Base-by-base conservation (phyloP, 1,140 invertebrate genomes). In the Holcopasites calliopsidis region DNA sequence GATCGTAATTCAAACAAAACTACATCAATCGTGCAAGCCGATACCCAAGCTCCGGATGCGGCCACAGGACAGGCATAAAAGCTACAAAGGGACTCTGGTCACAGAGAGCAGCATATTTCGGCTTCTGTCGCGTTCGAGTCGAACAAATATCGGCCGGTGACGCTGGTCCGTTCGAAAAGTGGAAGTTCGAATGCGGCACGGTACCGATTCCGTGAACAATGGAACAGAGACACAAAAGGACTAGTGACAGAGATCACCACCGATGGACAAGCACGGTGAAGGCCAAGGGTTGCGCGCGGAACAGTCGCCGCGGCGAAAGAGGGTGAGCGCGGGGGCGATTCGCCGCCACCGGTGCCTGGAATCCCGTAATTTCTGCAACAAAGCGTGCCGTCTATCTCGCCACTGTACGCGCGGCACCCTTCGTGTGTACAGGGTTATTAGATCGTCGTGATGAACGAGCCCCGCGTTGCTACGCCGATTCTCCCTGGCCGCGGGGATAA, bases 301-400 rank as follows among this genome's bases (percentile, higher is more conserved):
- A 26, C 13, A 13, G 13, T 3, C 11, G 26, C n/a, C n/a, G n/a
- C n/a, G n/a, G n/a, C 3, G 31, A 49, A 42, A 75, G 54, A 52
- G 35, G 42, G 26, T 13, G 18, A 18, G 21, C 3, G 23, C 23
- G 10, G 11, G 70, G 47, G 28, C 10, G 40, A 42, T 31, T 28
- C 28, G 54, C 31, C 66, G 49, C 47, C 55, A 31, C 47, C 58
- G 70, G 66, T 62, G 69, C 58, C 75, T 81, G 82, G 84, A 87
- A 86, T 86, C 80, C 74, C 55, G 84, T 87, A 87, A 87, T 87
- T 87, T 87, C 85, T 87, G 61, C 80, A 84, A 87, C 85, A 86
- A 86, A 87, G 85, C 84, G 70, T 81, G 73, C 77, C 83, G 83
- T 87, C 80, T 76, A 86, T 87, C 83, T 86, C 81, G 40, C 42